Evolutionary conservation across 1,140 invertebrate species (phyloP), one percentile per base, ranked within the genome.

Genomic region (Drosophila hydei): DNA sequence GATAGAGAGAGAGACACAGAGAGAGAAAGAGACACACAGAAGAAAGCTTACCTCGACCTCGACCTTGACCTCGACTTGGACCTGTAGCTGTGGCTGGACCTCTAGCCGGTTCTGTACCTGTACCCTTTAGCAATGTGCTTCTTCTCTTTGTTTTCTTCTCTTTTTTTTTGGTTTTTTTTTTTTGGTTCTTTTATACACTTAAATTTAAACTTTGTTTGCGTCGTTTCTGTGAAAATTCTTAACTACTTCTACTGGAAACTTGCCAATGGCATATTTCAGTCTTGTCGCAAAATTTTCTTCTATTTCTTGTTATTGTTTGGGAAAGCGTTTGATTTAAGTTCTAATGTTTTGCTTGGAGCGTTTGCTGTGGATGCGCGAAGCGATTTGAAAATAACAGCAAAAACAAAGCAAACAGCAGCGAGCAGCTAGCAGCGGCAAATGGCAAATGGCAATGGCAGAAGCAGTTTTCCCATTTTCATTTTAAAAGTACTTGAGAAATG

Each of bases 381-480:
- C 50, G 50, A 33, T 51, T 52, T 25, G 16, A 69, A 58, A 30
- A 60, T 38, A 67, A 67, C 52, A 56, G 52, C 18, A 25, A 47
- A 67, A 72, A 72, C 62, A 72, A 72, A 72, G 69, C 54, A 60
- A 16, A 60, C 45, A 70, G 61, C 43, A 70, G 65, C 65, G 47
- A 54, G 45, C 30, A 70, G 65, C 65, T 38, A 54, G 45, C 30
- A 54, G 42, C 21, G 50, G 8, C 45, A 69, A 54, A 47, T 61
- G 60, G 43, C 42, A 50, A 70, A 63, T 42, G 38, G 38, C 38
- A 42, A 50, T 55, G 61, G 52, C 42, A 42, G 64, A 62, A 56
- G 52, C 33, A 54, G 23, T 64, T 70, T 64, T 64, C 52, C 45
- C 52, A 71, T 65, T 71, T 51, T 56, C 61, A 64, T 51, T 71